Evolutionary conservation across 2,113 vertebrate species (phyloP), one percentile per base, ranked within the genome.

Genomic region (Psilopsiagon aurifrons): DNA sequence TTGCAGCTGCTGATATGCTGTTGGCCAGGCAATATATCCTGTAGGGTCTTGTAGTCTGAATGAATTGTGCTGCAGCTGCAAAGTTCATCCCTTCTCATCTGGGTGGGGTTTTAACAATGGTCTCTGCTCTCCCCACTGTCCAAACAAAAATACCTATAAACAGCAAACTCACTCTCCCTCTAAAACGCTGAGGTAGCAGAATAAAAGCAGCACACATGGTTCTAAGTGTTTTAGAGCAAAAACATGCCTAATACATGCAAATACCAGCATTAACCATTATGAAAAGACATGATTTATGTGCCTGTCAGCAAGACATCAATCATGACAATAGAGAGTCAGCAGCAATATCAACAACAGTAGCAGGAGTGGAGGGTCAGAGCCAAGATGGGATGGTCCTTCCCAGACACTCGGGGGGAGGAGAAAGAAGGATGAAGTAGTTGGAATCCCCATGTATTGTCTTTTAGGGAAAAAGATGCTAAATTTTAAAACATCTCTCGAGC

Each of bases 281-380:
- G 95, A 96, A 91, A 76, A 88, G 86, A 76, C 93, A 83, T 96
- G 96, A 97, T 97, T 97, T 96, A 97, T 97, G 94, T 81, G 92
- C 83, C 70, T 97, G 96, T 97, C 97, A 97, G 85, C 97, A 97
- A 97, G 89, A 94, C 91, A 97, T 97, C 97, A 94, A 94, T 97
- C 97, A 97, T 82, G 93, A 93, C 86, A 95, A 84, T 81, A 94
- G 92, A 95, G 88, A 96, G 91, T 90, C 96, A 96, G 95, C 95
- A 94, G 97, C 86, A 97, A 86, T 95, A 92, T 96, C 97, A 97
- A 96, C 96, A 96, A 95, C 95, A 94, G 97, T 97, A 97, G 97
- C 95, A 94, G 94, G 78, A 96, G 70, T 93, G 76, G 95, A 97
- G 96, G 95, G 90, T 94, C 95, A 96, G 93, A 96, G 95, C 96